Conservation (phyloP, 2,113 vertebrate genomes). For the Xiphorhynchus elegans region DNA sequence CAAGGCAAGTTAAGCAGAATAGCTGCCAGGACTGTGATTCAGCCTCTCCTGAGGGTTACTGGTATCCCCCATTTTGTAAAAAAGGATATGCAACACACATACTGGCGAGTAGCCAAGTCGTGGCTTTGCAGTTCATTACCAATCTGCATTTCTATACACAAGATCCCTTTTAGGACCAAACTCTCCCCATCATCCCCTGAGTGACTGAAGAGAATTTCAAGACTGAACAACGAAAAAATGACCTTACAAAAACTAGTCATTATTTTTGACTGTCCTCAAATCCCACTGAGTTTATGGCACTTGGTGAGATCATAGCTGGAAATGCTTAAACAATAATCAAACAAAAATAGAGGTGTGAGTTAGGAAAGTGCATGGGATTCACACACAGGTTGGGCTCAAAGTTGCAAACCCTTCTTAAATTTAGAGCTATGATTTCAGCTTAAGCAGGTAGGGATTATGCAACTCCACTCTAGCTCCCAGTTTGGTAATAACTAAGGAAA, state of each 20-base stretch:
- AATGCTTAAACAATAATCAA: conserved; percentile 1
- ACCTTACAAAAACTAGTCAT: neutral
- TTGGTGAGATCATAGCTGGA: neutral
- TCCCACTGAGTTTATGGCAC: neutral
- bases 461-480: neutral
- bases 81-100: neutral
- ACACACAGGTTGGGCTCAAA: neutral
- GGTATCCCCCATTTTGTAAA: neutral
- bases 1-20: neutral
- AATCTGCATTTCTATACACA: neutral
- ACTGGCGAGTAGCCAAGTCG: neutral
- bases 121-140: neutral
- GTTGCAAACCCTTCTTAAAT: neutral
- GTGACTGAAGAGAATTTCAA: neutral
- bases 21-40: neutral
- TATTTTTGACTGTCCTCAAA: neutral
- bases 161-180: neutral
- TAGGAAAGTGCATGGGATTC: neutral
- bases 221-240: neutral
- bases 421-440: neutral
- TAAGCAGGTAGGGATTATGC: neutral
- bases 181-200: rapidly evolving
- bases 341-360: neutral
- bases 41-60: neutral
- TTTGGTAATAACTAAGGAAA: neutral